Evolutionary conservation across 2,113 vertebrate species (phyloP), one percentile per base, ranked within the genome.

Genomic region (Nesogale talazaci): DNA sequence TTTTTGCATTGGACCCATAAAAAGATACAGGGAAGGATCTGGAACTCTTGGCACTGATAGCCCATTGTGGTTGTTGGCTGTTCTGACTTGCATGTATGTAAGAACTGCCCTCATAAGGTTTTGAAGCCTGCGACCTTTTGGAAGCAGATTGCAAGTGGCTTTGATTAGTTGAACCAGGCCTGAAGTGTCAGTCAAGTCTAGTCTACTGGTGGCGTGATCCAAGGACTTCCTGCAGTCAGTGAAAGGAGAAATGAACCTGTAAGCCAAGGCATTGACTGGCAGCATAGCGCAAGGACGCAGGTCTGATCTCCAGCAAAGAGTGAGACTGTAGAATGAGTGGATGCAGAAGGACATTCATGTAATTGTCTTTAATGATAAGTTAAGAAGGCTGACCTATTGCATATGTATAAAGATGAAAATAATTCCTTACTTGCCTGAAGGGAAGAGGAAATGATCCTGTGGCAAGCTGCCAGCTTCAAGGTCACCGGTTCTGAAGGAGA

Each of bases 291-390:
- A 25, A 25, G 27, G 34, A 85, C 69, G 70, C 6, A n/a, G 67
- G 42, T 40, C 1, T 2, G 17, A 57, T 84, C 75, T 19, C 15
- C 56, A 65, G 42, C 17, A 40, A 83, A 76, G 31, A 52, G 40
- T 82, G 70, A 42, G 59, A 9, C 2, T 40, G 23, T 61, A 27
- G 27, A 56, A 9, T 57, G 17, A 52, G 52, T 1, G 40, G 7
- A 76, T 65, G 91, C 56, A 46, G 52, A 84, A 93, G 61, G 23
- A 83, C 29, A 85, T 63, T 77, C 46, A 78, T 23, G n/a, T 52
- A 34, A 6, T 69, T 69, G 4, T n/a, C 57, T 65, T 86, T 76
- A 80, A 42, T 34, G 72, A 27, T 52, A 77, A 40, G 52, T 34
- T 34, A 22, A 59, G 6, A 52, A 52, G 46, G 46, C 9, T 9